Conservation (phyloP, 2,113 vertebrate species). For the Indri indri region DNA sequence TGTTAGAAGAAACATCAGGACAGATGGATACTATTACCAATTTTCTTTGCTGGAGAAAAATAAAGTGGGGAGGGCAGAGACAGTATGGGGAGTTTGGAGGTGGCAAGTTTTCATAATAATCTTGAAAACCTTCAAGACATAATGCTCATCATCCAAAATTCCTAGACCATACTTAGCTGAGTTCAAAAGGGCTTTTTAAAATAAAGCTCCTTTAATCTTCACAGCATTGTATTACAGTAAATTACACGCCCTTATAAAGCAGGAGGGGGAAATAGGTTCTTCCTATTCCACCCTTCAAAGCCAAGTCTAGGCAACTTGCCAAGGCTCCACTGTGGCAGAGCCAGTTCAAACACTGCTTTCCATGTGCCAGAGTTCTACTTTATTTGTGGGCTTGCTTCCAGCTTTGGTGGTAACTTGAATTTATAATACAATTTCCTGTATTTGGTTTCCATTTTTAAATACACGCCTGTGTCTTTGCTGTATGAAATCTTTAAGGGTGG, state of each 20-base stretch:
- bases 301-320: constrained; percentile 20
- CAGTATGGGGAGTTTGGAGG: background rate
- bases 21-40: background rate
- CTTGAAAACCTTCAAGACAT: constrained; percentile 45
- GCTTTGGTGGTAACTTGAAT: constrained; percentile 26
- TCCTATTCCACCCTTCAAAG: constrained; percentile 35
- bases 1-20: constrained; percentile 3
- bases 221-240: constrained; percentile 48
- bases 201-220: constrained; percentile 64
- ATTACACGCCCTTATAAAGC: constrained; percentile 11
- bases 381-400: constrained; percentile 23
- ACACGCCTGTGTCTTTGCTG: background rate
- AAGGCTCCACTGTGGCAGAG: background rate
- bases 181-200: constrained; percentile 61
- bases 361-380: background rate
- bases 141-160: constrained; percentile 30
- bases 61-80: background rate
- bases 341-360: background rate
- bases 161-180: constrained; percentile 24
- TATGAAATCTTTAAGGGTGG: constrained; percentile 41
- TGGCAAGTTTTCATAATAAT: constrained; percentile 49
- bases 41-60: constrained; percentile 42
- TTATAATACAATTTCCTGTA: constrained; percentile 26
- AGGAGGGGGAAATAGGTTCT: background rate
- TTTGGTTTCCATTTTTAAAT: constrained; percentile 39